Percentiles rank a stretch among this genome's conserved stretches.
These are phyloP conservation scores for Drosophila koepferae DNA, from an alignment of 2,888 invertebrate genomes.

Conservation along the genomic window DNA sequence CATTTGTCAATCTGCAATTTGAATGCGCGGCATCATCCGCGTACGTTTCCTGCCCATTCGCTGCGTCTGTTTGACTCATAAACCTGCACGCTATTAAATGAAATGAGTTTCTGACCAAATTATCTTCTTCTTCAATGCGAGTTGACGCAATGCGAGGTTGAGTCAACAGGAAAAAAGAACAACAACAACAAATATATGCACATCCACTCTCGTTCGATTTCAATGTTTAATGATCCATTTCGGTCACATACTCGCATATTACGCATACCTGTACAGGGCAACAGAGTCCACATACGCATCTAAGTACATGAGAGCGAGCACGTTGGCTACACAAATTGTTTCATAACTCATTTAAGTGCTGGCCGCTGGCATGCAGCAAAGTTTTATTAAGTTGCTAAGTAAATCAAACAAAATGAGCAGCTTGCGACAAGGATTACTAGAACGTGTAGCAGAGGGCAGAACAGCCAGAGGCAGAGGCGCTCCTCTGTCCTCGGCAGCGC, in stretches of 20 bases:
- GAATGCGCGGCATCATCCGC: conserved; percentile 75
- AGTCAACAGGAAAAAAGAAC: neutral
- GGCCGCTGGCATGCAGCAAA: conserved; percentile 46
- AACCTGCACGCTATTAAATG: conserved; percentile 78
- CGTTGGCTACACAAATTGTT: conserved; percentile 60
- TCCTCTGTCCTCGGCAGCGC: conserved; percentile 13
- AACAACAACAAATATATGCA: neutral
- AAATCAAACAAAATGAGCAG: conserved; percentile 78
- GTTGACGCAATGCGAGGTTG: conserved; percentile 18
- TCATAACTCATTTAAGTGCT: conserved; percentile 73
- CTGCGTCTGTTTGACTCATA: conserved; percentile 68
- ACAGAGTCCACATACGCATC: neutral
- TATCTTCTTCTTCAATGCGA: conserved; percentile 57
- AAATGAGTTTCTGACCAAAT: conserved; percentile 79
- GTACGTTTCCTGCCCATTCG: conserved; percentile 58
- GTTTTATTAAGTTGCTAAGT: conserved; percentile 76
- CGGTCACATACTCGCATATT: conserved; percentile 22
- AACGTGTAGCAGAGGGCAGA: conserved; percentile 15
- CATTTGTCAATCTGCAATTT: conserved; percentile 80
- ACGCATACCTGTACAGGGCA: conserved; percentile 3
- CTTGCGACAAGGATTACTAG: conserved; percentile 57
- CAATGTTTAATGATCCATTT: conserved; percentile 70
- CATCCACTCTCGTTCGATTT: conserved; percentile 59
- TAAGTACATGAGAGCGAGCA: conserved; percentile 13
- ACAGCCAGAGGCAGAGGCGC: neutral